Percentiles rank a stretch among this genome's conserved stretches.
Evolutionary conservation across 1,140 invertebrate species (phyloP).

Genomic region (Megalonaias nervosa): DNA sequence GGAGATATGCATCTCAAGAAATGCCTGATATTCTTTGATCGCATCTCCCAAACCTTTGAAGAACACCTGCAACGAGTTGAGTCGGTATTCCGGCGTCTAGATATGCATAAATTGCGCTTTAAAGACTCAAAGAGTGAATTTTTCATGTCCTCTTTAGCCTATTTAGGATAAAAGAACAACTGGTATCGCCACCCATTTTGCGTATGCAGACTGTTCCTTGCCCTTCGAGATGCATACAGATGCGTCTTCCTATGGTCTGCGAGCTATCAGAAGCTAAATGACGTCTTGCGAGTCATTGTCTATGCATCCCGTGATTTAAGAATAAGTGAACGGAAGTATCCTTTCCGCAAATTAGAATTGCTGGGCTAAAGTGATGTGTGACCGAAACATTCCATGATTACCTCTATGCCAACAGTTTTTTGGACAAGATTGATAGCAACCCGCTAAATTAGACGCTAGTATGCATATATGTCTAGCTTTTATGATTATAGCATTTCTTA

Average conservation of each 20-base stretch:
- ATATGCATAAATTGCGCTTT: not conserved
- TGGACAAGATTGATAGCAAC: slow-evolving; percentile 9
- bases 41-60: not conserved
- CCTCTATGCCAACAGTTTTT: slow-evolving; percentile 23
- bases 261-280: too few relatives aligned
- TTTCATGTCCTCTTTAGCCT: not conserved
- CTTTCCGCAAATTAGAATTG: slow-evolving; percentile 22
- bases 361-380: slow-evolving; percentile 20
- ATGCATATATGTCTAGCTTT: not conserved
- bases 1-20: not conserved
- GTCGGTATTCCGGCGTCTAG: not conserved
- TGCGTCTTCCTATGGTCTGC: not conserved
- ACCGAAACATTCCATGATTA: slow-evolving; percentile 33
- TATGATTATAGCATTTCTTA: not conserved
- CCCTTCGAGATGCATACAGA: too few relatives aligned
- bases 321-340: slow-evolving; percentile 9
- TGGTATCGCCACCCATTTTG: not conserved
- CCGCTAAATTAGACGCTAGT: not conserved
- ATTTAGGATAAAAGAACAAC: not conserved
- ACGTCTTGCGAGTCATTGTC: too few relatives aligned
- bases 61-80: slow-evolving; percentile 5
- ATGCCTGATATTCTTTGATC: slow-evolving; percentile 5
- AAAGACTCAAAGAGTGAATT: not conserved
- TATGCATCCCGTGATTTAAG: not conserved
- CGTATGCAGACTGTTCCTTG: too few relatives aligned